These are phyloP conservation scores for Aix galericulata DNA, from an alignment of 2,113 vertebrate species.

Conservation along the genomic window DNA sequence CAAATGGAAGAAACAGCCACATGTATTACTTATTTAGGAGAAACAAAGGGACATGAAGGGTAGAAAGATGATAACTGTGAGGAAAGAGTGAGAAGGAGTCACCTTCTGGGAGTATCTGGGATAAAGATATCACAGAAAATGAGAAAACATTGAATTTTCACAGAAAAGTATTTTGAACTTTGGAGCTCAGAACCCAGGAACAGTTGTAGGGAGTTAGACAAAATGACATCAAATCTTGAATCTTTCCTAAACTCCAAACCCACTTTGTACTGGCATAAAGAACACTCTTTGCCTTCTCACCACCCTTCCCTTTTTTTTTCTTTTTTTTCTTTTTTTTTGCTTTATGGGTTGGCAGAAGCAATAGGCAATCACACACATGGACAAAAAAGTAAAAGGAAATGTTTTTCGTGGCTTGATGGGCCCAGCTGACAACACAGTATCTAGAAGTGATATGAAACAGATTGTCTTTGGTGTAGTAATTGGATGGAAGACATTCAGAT, in stretches of 20 bases:
- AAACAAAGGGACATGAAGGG: fast-evolving
- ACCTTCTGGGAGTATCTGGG: not conserved
- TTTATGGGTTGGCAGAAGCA: not conserved
- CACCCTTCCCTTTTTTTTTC: not conserved
- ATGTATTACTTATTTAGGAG: not conserved
- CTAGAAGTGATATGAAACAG: not conserved
- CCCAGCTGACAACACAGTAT: not conserved
- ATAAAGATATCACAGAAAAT: not conserved
- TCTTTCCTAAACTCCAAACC: not conserved
- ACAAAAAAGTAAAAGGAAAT: not conserved
- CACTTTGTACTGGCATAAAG: not conserved
- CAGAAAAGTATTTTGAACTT: not conserved
- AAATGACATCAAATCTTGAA: not conserved
- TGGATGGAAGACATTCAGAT: constrained; percentile 67
- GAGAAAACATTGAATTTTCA: not conserved
- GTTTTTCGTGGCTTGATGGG: not conserved
- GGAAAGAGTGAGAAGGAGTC: not conserved
- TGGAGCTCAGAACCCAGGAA: not conserved
- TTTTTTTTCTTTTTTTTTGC: not conserved
- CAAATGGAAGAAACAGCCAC: not conserved
- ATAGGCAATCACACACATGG: not conserved
- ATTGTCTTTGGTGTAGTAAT: constrained; percentile 32
- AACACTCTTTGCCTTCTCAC: not conserved
- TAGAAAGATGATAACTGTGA: not conserved
- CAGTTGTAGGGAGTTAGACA: fast-evolving